phyloP scores from a whole-genome alignment of 2,888 invertebrate genomes.

The Cryptus armator region DNA sequence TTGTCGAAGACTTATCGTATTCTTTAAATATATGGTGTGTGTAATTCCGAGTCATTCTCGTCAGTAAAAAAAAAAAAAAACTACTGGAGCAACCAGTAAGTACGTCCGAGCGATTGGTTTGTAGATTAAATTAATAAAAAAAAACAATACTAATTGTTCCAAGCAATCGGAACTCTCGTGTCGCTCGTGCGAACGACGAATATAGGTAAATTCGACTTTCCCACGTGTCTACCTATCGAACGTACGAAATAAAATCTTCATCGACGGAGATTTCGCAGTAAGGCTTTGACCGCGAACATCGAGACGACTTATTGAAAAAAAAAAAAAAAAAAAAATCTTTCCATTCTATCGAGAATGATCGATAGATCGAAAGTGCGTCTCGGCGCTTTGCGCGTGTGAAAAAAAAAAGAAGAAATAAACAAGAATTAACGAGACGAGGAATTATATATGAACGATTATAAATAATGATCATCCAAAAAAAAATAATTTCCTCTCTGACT shows the following conservation, averaged over 20 bases:
- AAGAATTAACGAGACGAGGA: slow-evolving; percentile 61
- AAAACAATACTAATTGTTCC: slow-evolving; percentile 5
- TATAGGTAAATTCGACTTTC: slow-evolving; percentile 23
- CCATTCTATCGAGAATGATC: slow-evolving; percentile 14
- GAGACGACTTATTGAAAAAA: slow-evolving; percentile 41
- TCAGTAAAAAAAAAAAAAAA: slow-evolving; percentile 3
- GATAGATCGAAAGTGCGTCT: slow-evolving; percentile 31
- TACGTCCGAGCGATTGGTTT: slow-evolving; percentile 26
- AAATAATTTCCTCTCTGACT: slow-evolving; percentile 77
- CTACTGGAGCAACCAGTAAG: not conserved
- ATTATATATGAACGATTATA: slow-evolving; percentile 48
- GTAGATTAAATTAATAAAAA: slow-evolving; percentile 1
- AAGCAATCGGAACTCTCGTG: slow-evolving; percentile 1
- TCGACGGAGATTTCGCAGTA: slow-evolving; percentile 40
- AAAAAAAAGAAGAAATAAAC: slow-evolving; percentile 40
- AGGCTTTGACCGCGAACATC: slow-evolving; percentile 41
- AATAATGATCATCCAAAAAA: slow-evolving; percentile 62
- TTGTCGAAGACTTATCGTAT: slow-evolving; percentile 49
- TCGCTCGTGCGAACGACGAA: slow-evolving; percentile 14
- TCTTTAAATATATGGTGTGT: slow-evolving; percentile 42
- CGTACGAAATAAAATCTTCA: slow-evolving; percentile 18
- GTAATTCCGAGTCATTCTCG: slow-evolving; percentile 42
- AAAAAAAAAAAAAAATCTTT: slow-evolving; percentile 26
- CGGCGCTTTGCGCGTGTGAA: slow-evolving; percentile 46
- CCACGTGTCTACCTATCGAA: slow-evolving; percentile 40